These are phyloP conservation scores for Alloplasta piceator DNA, from an alignment of 2,888 invertebrate species.

Conservation along the genomic window DNA sequence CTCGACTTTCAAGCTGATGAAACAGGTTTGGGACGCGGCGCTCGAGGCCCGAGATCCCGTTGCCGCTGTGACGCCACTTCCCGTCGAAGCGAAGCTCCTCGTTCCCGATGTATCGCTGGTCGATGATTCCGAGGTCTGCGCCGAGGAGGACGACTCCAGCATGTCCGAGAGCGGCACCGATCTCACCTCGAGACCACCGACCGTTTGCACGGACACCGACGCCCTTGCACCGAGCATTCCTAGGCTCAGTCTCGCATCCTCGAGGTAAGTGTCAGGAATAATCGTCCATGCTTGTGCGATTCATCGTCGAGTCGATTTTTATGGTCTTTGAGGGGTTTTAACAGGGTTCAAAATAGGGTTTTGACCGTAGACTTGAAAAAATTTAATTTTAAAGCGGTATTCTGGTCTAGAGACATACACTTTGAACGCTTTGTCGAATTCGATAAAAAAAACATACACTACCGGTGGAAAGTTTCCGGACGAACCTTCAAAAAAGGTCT, in stretches of 20 bases:
- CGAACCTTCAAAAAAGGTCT: too few relatives aligned
- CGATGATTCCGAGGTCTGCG: conserved; percentile 79
- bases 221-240: conserved; percentile 71
- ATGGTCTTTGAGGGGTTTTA: too few relatives aligned
- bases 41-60: conserved; percentile 83
- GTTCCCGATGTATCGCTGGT: conserved; percentile 76
- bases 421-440: too few relatives aligned
- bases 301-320: too few relatives aligned
- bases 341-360: too few relatives aligned
- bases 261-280: conserved; percentile 57
- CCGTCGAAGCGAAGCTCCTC: conserved; percentile 75
- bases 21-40: conserved; percentile 91
- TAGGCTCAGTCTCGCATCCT: conserved; percentile 71
- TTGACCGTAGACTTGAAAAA: too few relatives aligned
- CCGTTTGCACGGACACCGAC: conserved; percentile 77
- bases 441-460: too few relatives aligned
- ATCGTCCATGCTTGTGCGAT: too few relatives aligned
- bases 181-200: conserved; percentile 80
- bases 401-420: too few relatives aligned
- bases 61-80: conserved; percentile 78
- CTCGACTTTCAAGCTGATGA: conserved; percentile 94
- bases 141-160: conserved; percentile 82
- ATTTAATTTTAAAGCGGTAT: too few relatives aligned
- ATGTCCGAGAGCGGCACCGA: conserved; percentile 83
- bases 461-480: too few relatives aligned